Conservation (phyloP, 2,113 vertebrate species). For the Vombatus ursinus region DNA sequence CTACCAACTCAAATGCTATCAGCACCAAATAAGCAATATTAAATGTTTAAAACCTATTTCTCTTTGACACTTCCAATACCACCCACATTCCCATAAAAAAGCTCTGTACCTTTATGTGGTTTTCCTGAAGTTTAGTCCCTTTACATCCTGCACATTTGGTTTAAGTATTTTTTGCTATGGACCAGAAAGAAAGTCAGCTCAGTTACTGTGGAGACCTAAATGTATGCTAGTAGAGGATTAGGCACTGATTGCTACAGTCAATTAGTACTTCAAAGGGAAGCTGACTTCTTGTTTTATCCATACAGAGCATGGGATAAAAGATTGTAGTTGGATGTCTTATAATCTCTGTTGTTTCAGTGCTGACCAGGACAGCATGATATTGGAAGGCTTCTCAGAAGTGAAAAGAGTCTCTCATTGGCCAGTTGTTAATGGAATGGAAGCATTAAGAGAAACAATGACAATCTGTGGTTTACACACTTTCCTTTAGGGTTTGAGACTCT, state of each 20-base stretch:
- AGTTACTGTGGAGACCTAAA: slow-evolving; percentile 83
- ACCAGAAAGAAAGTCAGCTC: slow-evolving; percentile 67
- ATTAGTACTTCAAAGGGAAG: slow-evolving; percentile 87
- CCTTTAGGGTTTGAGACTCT: slow-evolving; percentile 77
- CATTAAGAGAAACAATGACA: slow-evolving; percentile 82
- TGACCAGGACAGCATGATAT: slow-evolving; percentile 79
- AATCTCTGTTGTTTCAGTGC: slow-evolving; percentile 82
- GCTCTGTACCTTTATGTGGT: slow-evolving; percentile 17
- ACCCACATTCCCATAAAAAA: neutral
- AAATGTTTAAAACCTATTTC: neutral
- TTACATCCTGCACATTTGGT: slow-evolving; percentile 62
- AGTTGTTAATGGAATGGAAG: slow-evolving; percentile 78
- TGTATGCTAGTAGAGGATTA: slow-evolving; percentile 82
- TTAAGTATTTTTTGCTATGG: slow-evolving; percentile 66
- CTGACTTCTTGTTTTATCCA: slow-evolving; percentile 82
- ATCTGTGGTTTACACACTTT: slow-evolving; percentile 79
- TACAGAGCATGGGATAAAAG: slow-evolving; percentile 82
- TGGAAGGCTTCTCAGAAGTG: slow-evolving; percentile 80
- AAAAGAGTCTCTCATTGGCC: slow-evolving; percentile 76
- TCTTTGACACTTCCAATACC: neutral
- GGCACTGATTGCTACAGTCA: slow-evolving; percentile 85
- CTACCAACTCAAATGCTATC: neutral
- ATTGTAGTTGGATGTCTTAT: slow-evolving; percentile 79
- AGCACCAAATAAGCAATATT: neutral
- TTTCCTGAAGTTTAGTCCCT: slow-evolving; percentile 48